Evolutionary conservation across 53 echinoderm and acorn worm genomes (phyloP), one percentile per base, ranked within the genome.

Genomic region (Temnopleurus reevesii): DNA sequence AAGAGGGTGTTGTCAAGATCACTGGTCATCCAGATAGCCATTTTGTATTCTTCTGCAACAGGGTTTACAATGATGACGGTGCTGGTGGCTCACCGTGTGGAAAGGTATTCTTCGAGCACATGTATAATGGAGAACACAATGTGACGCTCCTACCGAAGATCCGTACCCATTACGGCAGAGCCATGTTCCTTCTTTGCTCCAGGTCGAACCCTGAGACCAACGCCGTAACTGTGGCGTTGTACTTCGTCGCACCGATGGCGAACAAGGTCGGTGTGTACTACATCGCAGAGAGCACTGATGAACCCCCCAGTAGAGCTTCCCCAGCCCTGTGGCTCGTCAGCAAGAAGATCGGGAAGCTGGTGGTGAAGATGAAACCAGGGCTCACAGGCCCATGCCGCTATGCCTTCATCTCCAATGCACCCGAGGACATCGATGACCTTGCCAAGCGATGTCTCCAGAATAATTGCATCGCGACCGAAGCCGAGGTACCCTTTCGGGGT

Each of bases 321-420:
- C n/a, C 83, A 59, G 4, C 45, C 43, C 15, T 46, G 15, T 86
- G 86, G 86, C 8, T 45, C 8, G 29, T 86, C 5, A 47, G 47
- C 23, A 86, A 86, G 64, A 86, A 63, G 64, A 86, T 86, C 12
- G 86, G 86, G 6, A 86, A 86, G 31, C 15, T 86, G 26, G 49
- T 29, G 45, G 64, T 63, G 38, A 45, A 46, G 64, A 46, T 61
- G 46, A 46, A 45, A 44, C 46, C 46, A 46, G 64, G 31, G 6
- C 12, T 63, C 3, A 46, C 87, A 7, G 89, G 85, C 19, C 94
- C 96, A 2, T 91, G 94, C 41, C 90, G 93, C 15, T 96, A 94
- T 43, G 83, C 90, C n/a, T 61, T 95, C 86, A 57, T 96, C 46
- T 92, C 92, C 23, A 96, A 94, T 77, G 93, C 92, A 76, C 85